Base-by-base conservation (phyloP, 2,113 vertebrate genomes). In the Sylvietta virens region DNA sequence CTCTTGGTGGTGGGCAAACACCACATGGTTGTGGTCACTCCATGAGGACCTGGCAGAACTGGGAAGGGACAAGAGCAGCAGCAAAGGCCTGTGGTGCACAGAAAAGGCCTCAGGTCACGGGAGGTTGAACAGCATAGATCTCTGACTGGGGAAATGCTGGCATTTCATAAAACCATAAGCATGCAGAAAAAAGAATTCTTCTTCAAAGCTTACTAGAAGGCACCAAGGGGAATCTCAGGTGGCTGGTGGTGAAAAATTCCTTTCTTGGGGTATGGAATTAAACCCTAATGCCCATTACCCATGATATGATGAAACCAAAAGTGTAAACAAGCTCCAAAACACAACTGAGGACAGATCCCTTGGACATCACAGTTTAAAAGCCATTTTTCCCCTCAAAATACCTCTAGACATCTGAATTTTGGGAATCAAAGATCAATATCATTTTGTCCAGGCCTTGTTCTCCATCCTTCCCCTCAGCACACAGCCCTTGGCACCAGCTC, bases 1-100 rank as follows among this genome's bases (percentile, higher is more conserved):
- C 40, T 44, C 45, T 3, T 5, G 27, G 65, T 20, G 31, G 4
- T 42, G 79, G 51, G 26, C 56, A 79, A 92, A 30, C n/a, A 11
- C 45, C 18, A 13, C 15, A 0, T 0, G 1, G 33, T 10, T 76
- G 62, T 37, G 37, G 79, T 27, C 13, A 5, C 42, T 80, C 54
- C 30, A 9, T 39, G 39, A 58, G n/a, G 70, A 44, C 5, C 10
- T 1, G 15, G 13, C 18, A 33, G 57, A 76, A 18, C 13, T 62
- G 51, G 40, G 60, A 24, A 85, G 79, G 31, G 40, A 74, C 9
- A n/a, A 86, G 39, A 70, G 56, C 53, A 90, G 33, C 51, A 86
- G 15, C 14, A 13, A 3, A 60, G 17, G n/a, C 30, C 35, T 40
- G 62, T 2, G 10, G 39, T 14, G 28, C 64, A 50, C 9, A 33